Evolutionary conservation across 2,888 invertebrate species (phyloP).

Genomic region (Melipona beecheii): DNA sequence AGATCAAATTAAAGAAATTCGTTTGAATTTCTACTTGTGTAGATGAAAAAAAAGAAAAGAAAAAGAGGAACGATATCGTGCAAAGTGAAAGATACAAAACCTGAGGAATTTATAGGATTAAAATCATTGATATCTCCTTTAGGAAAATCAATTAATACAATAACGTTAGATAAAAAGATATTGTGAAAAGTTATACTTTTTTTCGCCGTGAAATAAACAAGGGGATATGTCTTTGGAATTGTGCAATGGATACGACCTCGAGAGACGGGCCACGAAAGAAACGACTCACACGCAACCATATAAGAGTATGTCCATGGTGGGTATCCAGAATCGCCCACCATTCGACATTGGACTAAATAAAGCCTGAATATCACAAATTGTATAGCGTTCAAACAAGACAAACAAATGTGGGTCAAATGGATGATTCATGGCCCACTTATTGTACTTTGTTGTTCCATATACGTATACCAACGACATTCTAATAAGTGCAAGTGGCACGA

Average conservation of each 20-base stretch:
- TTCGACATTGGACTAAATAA: conserved; percentile 58
- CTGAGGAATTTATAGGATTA: not conserved
- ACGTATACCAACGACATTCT: conserved; percentile 21
- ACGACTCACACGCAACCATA: conserved; percentile 76
- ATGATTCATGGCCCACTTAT: conserved; percentile 62
- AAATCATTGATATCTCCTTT: not conserved
- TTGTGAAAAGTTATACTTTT: not conserved
- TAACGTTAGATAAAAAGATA: not conserved
- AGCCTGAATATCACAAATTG: conserved; percentile 58
- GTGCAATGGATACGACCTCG: conserved; percentile 72
- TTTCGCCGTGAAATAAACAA: conserved; percentile 7
- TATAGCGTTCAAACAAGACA: conserved; percentile 49
- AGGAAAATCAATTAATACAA: not conserved
- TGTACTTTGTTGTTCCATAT: conserved; percentile 2
- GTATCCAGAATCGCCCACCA: conserved; percentile 76
- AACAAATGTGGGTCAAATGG: conserved; percentile 54
- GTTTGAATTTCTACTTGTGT: too few relatives aligned
- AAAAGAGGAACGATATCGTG: too few relatives aligned
- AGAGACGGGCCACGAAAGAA: conserved; percentile 63
- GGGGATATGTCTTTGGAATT: conserved; percentile 59
- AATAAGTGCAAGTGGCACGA: conserved; percentile 34
- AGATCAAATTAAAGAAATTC: too few relatives aligned
- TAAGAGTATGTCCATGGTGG: conserved; percentile 78
- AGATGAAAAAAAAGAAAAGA: too few relatives aligned
- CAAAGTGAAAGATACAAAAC: too few relatives aligned